Base-by-base conservation (phyloP, 2,113 vertebrate species). In the Tichodroma muraria region DNA sequence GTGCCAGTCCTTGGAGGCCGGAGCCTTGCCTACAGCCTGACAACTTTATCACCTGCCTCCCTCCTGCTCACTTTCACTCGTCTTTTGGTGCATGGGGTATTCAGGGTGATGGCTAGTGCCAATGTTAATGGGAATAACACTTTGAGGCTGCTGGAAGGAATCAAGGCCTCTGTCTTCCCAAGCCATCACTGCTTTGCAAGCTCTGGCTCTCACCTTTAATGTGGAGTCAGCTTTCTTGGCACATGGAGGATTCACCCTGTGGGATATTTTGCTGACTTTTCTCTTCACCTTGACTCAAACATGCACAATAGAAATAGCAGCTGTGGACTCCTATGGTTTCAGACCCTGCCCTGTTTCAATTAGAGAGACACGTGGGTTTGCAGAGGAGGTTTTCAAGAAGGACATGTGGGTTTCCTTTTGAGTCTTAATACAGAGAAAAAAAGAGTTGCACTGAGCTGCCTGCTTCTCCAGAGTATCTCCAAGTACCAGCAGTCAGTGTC, bases 201-300 rank as follows among this genome's bases (percentile, higher is more conserved):
- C 93, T 94, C 87, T 89, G 95, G 81, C 87, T 96, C 95, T 96
- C 95, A 97, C 93, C 91, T 97, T 95, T 97, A 95, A 96, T 94
- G 85, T 95, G 68, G 81, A 95, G 93, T 85, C 91, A 93, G 87
- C 75, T 94, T 95, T 94, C 75, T 89, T 96, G 94, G 89, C 93
- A 95, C 92, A 93, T 64, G 88, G 92, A 92, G 89, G 86, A 93
- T 88, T 95, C 87, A 85, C 93, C 94, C 93, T 89, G 89, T 94
- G 91, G 93, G 96, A 92, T 96, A 94, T 63, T 95, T 88, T 59
- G 42, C 79, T 95, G 91, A 95, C 91, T 95, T 93, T 91, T 95
- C 81, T 89, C 78, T 93, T 97, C 94, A 96, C 93, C 91, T 97
- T 95, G 91, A 89, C 85, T 95, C 69, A 94, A 68, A 83, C 76